Evolutionary conservation across 2,113 vertebrate species (phyloP), one percentile per base, ranked within the genome.

Genomic region (Empidonax alnorum): DNA sequence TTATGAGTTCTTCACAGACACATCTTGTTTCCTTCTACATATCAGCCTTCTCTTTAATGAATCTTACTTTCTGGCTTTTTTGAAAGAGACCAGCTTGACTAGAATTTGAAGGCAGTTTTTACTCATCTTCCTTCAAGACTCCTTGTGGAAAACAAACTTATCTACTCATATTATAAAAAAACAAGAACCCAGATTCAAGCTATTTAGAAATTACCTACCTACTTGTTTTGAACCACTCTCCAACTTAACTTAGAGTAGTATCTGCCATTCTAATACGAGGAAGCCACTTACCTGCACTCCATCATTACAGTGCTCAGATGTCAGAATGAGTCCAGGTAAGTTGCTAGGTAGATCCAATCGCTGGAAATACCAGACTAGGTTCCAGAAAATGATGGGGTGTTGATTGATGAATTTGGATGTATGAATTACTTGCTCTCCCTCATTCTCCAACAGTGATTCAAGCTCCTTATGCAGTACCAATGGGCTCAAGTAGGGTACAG

Each of bases 361-460:
- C 27, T 96, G 98, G 97, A 99, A 99, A 98, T 99, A 99, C 99
- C 99, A 99, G 46, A 99, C 98, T 42, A 99, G 97, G 96, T 99
- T 99, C 99, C 99, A 99, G 98, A 99, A 99, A 94, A 99, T 99
- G 91, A 99, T 99, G 12, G 99, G 99, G 92, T 99, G 99, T 96
- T 99, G 99, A 97, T 99, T 99, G 94, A 99, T 99, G 96, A 99
- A 99, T 89, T 98, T 99, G 79, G 99, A 98, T 25, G 99, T 99
- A 95, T 99, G 99, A 96, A 99, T 99, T 63, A 99, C 99, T 97
- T 99, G 98, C 88, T 99, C 99, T 18, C 99, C 99, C 86, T 99
- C 99, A 63, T 99, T 99, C 97, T 99, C 99, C 96, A 99, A 85
- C 77, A 99, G 96, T 14, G 99, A 99, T 96, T 99, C 99, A 94